Percentiles rank a stretch among this genome's conserved stretches.
Evolutionary conservation across 2,888 invertebrate species (phyloP).

Genomic region (Therioaphis trifolii): DNA sequence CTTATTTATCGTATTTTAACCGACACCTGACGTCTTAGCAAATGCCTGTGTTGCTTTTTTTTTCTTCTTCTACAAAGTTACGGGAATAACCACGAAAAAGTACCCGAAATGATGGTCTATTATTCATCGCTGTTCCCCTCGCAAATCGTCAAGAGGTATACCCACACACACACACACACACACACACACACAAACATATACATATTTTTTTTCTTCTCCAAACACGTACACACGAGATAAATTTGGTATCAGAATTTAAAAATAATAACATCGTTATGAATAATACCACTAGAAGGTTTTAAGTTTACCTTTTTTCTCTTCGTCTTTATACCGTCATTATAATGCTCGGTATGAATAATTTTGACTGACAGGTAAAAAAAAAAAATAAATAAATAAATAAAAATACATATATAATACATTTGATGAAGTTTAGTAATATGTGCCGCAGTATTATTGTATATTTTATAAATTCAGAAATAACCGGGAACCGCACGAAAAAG

Average conservation of each 20-base stretch:
- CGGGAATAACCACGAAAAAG: constrained; percentile 49
- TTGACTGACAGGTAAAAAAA: constrained; percentile 11
- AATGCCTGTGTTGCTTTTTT: constrained; percentile 17
- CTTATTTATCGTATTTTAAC: constrained; percentile 61
- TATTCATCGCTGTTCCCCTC: constrained; percentile 32
- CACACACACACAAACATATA: too few species aligned
- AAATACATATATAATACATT: not conserved
- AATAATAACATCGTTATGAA: not conserved
- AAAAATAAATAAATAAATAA: too few species aligned
- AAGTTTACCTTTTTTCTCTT: not conserved
- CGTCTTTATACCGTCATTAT: not conserved
- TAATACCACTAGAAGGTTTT: too few species aligned
- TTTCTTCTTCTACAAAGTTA: not conserved
- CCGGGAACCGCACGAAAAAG: not conserved
- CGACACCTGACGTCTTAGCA: constrained; percentile 58
- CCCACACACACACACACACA: too few species aligned
- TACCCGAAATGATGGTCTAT: constrained; percentile 46
- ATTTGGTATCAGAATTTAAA: not conserved
- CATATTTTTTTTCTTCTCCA: not conserved
- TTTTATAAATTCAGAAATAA: constrained; percentile 25
- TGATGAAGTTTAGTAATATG: not conserved
- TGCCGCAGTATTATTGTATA: not conserved
- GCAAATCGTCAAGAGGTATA: constrained; percentile 39
- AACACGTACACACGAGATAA: not conserved
- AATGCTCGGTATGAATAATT: constrained; percentile 5